Evolutionary conservation across 2,797 vertebrate genomes (phyloP).

Genomic region (Crocidura indochinensis): DNA sequence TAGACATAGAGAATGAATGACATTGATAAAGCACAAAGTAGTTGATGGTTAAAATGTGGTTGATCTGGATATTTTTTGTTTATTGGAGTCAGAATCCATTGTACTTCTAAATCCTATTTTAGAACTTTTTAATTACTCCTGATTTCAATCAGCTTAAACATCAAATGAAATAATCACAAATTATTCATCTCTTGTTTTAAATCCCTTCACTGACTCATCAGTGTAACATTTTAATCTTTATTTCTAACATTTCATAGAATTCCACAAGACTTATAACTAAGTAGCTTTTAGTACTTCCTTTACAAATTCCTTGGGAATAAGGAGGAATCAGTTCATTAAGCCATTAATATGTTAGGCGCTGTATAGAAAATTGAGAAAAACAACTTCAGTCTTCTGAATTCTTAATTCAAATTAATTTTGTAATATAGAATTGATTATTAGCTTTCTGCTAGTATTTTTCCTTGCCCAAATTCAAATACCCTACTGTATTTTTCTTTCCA

Average conservation of each 20-base stretch:
- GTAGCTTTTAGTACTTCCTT: slow-evolving; percentile 1
- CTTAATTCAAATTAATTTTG: slow-evolving; percentile 46
- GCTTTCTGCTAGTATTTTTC: background rate
- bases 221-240: slow-evolving; percentile 70
- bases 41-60: background rate
- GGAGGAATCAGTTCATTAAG: slow-evolving; percentile 31
- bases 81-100: slow-evolving; percentile 27
- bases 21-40: background rate
- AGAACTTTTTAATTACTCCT: slow-evolving; percentile 63
- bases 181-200: slow-evolving; percentile 65
- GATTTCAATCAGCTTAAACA: slow-evolving; percentile 59
- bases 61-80: slow-evolving; percentile 37
- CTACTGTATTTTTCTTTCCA: slow-evolving; percentile 31
- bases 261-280: slow-evolving; percentile 23
- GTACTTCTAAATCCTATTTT: slow-evolving; percentile 38
- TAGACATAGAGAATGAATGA: slow-evolving; percentile 45
- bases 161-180: slow-evolving; percentile 63
- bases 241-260: slow-evolving; percentile 38
- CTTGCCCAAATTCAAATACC: slow-evolving; percentile 32
- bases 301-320: background rate
- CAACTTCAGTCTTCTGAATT: slow-evolving; percentile 11
- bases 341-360: background rate
- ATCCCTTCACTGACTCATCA: slow-evolving; percentile 64
- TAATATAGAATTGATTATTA: slow-evolving; percentile 33
- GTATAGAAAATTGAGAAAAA: background rate